These are phyloP conservation scores for Pteronura brasiliensis DNA, from an alignment of 2,113 vertebrate genomes.

Conservation along the genomic window DNA sequence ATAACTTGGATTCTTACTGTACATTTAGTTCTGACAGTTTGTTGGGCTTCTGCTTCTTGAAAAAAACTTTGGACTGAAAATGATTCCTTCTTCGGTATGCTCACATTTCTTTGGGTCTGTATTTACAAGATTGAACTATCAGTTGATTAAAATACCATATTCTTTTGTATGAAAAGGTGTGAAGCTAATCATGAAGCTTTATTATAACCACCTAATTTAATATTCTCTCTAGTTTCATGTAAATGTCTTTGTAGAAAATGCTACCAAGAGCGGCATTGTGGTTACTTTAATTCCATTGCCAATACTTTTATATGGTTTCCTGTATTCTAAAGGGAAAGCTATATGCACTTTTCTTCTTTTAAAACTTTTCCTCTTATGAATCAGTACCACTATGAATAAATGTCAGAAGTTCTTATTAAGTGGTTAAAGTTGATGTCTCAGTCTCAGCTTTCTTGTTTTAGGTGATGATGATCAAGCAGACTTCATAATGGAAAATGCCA, in stretches of 20 bases:
- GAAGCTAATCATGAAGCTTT: slow-evolving; percentile 35
- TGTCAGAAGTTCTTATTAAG: slow-evolving; percentile 72
- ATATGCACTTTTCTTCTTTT: slow-evolving; percentile 50
- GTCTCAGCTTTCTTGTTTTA: slow-evolving; percentile 46
- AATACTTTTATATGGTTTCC: slow-evolving; percentile 78
- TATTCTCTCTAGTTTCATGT: slow-evolving; percentile 63
- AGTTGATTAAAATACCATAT: not conserved
- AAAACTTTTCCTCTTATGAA: slow-evolving; percentile 73
- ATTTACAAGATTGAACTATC: not conserved
- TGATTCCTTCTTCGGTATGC: not conserved
- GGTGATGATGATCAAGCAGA: slow-evolving; percentile 53
- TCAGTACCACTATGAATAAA: slow-evolving; percentile 65
- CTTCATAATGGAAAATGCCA: slow-evolving; percentile 27
- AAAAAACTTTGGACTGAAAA: not conserved
- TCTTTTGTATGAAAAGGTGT: slow-evolving; percentile 3
- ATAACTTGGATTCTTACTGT: not conserved
- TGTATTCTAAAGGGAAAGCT: slow-evolving; percentile 73
- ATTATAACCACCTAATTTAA: slow-evolving; percentile 63
- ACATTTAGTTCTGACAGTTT: not conserved
- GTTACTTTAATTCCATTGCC: slow-evolving; percentile 76
- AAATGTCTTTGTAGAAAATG: slow-evolving; percentile 64
- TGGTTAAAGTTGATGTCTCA: slow-evolving; percentile 55
- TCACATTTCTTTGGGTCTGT: not conserved
- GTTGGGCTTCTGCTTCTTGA: not conserved
- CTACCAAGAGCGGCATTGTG: slow-evolving; percentile 58